Base-by-base conservation (phyloP, 2,888 invertebrate genomes). In the Tryphoninae sp. region DNA sequence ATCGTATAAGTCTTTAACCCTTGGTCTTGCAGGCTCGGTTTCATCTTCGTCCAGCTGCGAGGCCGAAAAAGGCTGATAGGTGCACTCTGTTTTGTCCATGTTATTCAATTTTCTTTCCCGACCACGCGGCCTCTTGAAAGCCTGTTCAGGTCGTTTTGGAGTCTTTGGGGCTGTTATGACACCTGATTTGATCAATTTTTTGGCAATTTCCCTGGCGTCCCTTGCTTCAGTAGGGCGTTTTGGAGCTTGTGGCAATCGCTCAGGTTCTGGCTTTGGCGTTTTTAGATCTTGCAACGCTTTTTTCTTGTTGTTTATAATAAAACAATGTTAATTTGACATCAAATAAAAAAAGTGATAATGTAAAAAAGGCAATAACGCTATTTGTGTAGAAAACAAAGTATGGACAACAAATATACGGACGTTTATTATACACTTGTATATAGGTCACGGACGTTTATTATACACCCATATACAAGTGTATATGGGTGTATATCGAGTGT, bases 201-300 rank as follows among this genome's bases (percentile, higher is more conserved):
- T 96, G 0, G 98, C 98, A 33, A 98, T 97, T 93, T 98, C 98
- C 62, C 98, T 95, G 2, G 98, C 98, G 93, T 98, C 98, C 78
- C 97, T 94, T 0, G 97, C 97, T 92, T 98, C 97, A 4, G 97
- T 95, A 0, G 97, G 96, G 23, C 97, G 94, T 91, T 98, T 98
- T 0, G 96, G 95, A 22, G 95, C 93, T 75, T 96, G 94, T 1
- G 96, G 96, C 9, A 93, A 92, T 86, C 97, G 96, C 89, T 98
- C 98, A 0, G 96, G 96, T 90, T 98, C 98, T 83, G 96, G 97
- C 92, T 98, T 97, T 0, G 98, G 98, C 0, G 97, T 95, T 92
- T 96, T 96, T 79, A 96, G 92, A 11, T 95, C 95, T 91, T 96
- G 96, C 16, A 97, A 89, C 0, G 96, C 96, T 90, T 96, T 97